Percentiles rank a stretch among this genome's conserved stretches.
Evolutionary conservation across 2,888 invertebrate species (phyloP).

Genomic region (Meghimatium bilineatum): DNA sequence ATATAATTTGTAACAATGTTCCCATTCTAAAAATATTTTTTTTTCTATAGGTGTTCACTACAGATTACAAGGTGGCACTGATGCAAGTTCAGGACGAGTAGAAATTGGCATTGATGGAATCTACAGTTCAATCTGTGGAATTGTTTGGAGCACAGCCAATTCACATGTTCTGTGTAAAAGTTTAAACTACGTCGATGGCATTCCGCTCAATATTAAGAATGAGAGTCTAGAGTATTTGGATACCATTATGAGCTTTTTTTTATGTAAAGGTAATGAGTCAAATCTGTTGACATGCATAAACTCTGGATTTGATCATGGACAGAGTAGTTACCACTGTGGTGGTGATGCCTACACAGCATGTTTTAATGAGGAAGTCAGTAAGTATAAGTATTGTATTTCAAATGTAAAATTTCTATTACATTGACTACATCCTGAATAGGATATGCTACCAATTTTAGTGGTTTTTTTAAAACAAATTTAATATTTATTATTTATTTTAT

Average conservation of each 20-base stretch:
- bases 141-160: slow-evolving; percentile 66
- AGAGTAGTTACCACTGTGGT: slow-evolving; percentile 61
- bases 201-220: slow-evolving; percentile 57
- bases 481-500: no score
- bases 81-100: slow-evolving; percentile 60
- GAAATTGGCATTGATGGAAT: slow-evolving; percentile 68
- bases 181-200: slow-evolving; percentile 64
- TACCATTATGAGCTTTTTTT: slow-evolving; percentile 49
- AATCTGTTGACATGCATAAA: slow-evolving; percentile 67
- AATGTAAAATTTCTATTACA: background rate
- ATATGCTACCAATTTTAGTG: no score
- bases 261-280: slow-evolving; percentile 65
- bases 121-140: slow-evolving; percentile 68
- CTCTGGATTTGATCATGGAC: slow-evolving; percentile 66
- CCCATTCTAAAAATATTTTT: background rate
- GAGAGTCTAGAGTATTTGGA: slow-evolving; percentile 45
- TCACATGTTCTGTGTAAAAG: slow-evolving; percentile 66
- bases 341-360: slow-evolving; percentile 68
- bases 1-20: no score
- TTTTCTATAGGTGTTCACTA: slow-evolving; percentile 59
- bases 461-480: no score
- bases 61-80: slow-evolving; percentile 57
- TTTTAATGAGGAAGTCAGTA: slow-evolving; percentile 64
- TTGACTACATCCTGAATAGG: no score
- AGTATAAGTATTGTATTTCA: slow-evolving; percentile 44